Conservation (phyloP, 2,797 vertebrate genomes). For the Clarias fuscus region DNA sequence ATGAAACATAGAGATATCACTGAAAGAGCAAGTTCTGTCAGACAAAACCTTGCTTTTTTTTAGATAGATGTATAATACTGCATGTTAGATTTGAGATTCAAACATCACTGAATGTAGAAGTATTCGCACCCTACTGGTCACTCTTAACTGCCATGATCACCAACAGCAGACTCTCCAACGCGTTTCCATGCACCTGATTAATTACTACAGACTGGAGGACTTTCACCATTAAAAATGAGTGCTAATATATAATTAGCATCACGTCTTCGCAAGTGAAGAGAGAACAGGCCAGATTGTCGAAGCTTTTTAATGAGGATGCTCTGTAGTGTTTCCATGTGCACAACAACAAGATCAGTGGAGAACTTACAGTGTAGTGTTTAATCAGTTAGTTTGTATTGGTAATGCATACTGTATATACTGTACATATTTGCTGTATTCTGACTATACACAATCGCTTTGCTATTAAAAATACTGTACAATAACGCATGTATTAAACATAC, state of each 20-base stretch:
- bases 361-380: background rate
- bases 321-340: background rate
- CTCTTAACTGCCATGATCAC: background rate
- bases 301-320: background rate
- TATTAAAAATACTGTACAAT: background rate
- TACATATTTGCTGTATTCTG: too few relatives aligned
- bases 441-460: background rate
- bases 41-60: too few relatives aligned
- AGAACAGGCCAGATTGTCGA: background rate
- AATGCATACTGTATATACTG: background rate
- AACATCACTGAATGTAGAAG: background rate
- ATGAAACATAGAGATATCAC: too few relatives aligned
- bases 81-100: background rate
- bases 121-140: background rate
- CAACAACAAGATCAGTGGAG: background rate
- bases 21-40: too few relatives aligned
- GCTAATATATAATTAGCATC: slow-evolving; percentile 1
- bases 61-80: background rate
- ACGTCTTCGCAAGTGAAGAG: background rate
- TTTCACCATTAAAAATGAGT: slow-evolving; percentile 2
- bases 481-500: background rate
- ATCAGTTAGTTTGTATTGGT: background rate
- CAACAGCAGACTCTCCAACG: slow-evolving; percentile 1
- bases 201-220: background rate
- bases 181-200: slow-evolving; percentile 14